Evolutionary conservation across 2,797 vertebrate species (phyloP), one percentile per base, ranked within the genome.

Genomic region (Rhynchotus rufescens): DNA sequence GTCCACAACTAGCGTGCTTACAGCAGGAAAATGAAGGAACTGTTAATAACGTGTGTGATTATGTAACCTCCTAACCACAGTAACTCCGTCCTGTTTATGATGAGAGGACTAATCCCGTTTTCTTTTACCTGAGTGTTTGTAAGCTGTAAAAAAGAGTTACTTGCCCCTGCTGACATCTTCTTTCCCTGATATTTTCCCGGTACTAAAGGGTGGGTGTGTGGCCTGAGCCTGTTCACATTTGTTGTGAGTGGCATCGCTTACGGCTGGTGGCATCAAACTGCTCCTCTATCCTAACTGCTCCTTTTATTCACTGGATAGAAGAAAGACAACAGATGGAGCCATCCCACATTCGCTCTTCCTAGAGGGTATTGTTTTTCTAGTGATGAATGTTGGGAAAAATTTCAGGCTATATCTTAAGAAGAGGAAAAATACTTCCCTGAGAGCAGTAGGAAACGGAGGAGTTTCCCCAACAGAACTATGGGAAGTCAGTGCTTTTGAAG

Each of bases 21-120:
- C 2, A 4, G 62, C 9, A 68, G 77, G 82, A 87, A 93, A 85
- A 93, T 73, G 75, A 64, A 86, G 61, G 65, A 64, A 92, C 28
- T 9, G 8, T 95, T 95, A 89, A 95, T 96, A 92, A 80, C 66
- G 88, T 90, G 45, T 94, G 73, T 95, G 95, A 95, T 96, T 95
- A 80, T 89, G 66, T 89, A 92, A 87, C 85, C 85, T 93, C 73
- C 3, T 1, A 86, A 90, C 57, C 3, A 4, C 85, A 74, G 62
- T 84, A 88, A 88, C 86, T 94, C 89, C 88, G 56, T 89, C 60
- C 76, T 51, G 90, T 82, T 94, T 87, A 91, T 80, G 80, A 94
- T 77, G 0, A 3, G 73, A 68, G 73, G 49, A 78, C 38, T 11
- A n/a, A 16, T 54, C 54, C 67, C 80, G 6, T 77, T 59, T 62